Conservation (phyloP, 2,888 invertebrate genomes). For the Leucophora obtusa region DNA sequence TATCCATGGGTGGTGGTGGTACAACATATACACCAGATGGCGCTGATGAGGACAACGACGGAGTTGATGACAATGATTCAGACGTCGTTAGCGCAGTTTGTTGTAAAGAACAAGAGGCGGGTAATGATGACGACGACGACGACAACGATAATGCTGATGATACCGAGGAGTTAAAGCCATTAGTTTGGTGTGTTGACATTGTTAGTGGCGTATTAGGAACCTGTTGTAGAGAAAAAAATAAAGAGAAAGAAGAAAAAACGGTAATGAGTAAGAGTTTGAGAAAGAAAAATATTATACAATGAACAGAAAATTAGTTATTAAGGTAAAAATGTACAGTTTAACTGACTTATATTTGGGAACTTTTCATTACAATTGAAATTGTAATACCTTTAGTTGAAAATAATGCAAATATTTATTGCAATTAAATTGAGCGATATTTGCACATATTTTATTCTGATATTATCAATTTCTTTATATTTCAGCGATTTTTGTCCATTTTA, state of each 20-base stretch:
- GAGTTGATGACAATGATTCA: slow-evolving; percentile 15
- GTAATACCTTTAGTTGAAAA: no score
- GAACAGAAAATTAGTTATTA: slow-evolving; percentile 60
- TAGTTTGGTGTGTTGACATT: slow-evolving; percentile 72
- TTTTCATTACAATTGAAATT: no score
- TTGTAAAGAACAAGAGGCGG: slow-evolving; percentile 51
- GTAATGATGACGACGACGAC: slow-evolving; percentile 51
- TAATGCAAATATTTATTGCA: no score
- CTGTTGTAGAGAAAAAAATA: slow-evolving; percentile 68
- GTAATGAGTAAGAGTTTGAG: slow-evolving; percentile 47
- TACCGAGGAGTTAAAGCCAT: slow-evolving; percentile 66
- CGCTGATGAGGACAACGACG: slow-evolving; percentile 7
- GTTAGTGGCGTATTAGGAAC: slow-evolving; percentile 78
- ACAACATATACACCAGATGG: slow-evolving; percentile 58
- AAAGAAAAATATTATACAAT: slow-evolving; percentile 19
- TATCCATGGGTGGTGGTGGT: slow-evolving; percentile 53
- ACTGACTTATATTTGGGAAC: no score
- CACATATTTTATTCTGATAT: no score
- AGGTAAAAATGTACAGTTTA: background rate
- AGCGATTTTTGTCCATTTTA: no score
- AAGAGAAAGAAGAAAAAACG: slow-evolving; percentile 41
- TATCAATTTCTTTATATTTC: no score
- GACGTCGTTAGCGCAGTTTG: slow-evolving; percentile 43
- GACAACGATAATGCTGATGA: slow-evolving; percentile 44
- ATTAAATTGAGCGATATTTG: no score